A percentile compares a stretch with the other conserved stretches of the same genome.
Conservation (phyloP, 2,113 vertebrate species). For the Tichodroma muraria region DNA sequence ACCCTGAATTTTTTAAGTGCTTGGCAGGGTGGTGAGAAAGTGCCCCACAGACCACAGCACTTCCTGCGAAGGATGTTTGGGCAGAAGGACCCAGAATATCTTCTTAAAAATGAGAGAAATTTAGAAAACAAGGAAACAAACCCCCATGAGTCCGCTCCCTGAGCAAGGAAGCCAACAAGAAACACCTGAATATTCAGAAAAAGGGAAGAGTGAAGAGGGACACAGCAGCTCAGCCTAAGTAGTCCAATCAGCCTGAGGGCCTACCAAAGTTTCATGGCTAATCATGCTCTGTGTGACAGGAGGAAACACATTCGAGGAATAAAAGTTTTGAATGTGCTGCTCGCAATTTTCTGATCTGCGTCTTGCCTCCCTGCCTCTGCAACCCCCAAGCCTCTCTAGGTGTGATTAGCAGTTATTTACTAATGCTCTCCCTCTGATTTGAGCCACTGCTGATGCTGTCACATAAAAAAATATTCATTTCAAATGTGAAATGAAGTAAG, state of each 20-base stretch:
- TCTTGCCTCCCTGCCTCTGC: background rate
- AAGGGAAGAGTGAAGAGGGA: background rate
- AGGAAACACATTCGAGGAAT: constrained; percentile 2
- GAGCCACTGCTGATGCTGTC: background rate
- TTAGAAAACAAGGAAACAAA: background rate
- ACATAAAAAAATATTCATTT: constrained; percentile 29
- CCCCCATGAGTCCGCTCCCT: background rate
- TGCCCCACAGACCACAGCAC: background rate
- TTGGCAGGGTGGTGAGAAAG: background rate
- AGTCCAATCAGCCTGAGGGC: constrained; percentile 6
- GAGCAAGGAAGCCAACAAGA: background rate
- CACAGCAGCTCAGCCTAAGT: background rate
- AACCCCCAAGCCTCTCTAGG: background rate
- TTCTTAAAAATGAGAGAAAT: background rate
- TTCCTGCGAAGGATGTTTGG: background rate
- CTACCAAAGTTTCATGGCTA: background rate
- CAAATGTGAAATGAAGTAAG: constrained; percentile 1
- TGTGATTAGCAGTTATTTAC: constrained; percentile 35
- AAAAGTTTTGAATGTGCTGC: background rate
- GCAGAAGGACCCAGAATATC: background rate
- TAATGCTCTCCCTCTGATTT: background rate
- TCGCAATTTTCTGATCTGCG: background rate
- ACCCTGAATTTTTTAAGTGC: background rate
- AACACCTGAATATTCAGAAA: background rate
- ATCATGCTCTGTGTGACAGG: constrained; percentile 5